These are phyloP conservation scores for Orientallactaga bullata DNA, from an alignment of 2,113 vertebrate genomes.

Conservation along the genomic window DNA sequence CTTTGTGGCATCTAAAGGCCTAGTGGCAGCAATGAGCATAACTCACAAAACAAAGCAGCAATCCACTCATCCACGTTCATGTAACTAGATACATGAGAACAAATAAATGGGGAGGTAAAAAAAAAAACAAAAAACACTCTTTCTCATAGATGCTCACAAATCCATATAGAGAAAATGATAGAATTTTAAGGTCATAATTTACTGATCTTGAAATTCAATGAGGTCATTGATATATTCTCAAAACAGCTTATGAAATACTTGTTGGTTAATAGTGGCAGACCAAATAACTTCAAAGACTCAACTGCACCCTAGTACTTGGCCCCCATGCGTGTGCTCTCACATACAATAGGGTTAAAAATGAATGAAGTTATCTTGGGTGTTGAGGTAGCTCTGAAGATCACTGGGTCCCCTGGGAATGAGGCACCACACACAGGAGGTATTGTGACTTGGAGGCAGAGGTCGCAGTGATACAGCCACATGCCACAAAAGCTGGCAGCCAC, in stretches of 20 bases:
- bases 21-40: neutral
- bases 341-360: too few relatives aligned
- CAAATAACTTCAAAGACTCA: neutral
- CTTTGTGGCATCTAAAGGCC: neutral
- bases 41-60: neutral
- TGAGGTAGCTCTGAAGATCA: neutral
- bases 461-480: neutral
- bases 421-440: neutral
- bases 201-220: neutral
- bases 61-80: neutral
- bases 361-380: too few relatives aligned
- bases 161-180: neutral
- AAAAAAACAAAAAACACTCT: too few relatives aligned
- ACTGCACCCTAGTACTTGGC: neutral
- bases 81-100: neutral
- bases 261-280: rapidly evolving
- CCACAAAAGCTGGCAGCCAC: neutral
- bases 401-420: neutral
- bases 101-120: rapidly evolving
- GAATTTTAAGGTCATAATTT: rapidly evolving
- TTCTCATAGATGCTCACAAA: neutral
- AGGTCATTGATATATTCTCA: neutral
- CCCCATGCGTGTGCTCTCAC: neutral
- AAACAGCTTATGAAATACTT: neutral
- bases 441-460: neutral